These are phyloP conservation scores for Drosophila willistoni DNA, from an alignment of 1,140 invertebrate genomes.

Conservation along the genomic window DNA sequence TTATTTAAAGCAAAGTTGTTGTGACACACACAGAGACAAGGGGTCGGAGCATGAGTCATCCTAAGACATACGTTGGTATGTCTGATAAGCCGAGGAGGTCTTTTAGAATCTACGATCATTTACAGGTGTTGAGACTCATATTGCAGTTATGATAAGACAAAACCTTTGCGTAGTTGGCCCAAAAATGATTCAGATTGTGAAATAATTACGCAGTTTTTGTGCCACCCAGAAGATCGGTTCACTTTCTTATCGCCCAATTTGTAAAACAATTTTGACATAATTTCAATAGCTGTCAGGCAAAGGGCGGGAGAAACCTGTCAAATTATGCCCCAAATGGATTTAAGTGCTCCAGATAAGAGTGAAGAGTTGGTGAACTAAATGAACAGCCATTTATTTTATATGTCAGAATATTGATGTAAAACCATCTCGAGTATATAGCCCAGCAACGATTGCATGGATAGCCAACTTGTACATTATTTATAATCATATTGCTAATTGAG, in stretches of 20 bases:
- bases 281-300: neutral
- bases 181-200: constrained; percentile 12
- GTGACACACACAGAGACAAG: neutral
- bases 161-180: neutral
- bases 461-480: neutral
- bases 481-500: neutral
- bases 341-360: neutral
- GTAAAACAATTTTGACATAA: constrained; percentile 12
- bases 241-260: constrained; percentile 2
- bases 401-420: too few species aligned
- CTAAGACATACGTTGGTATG: neutral
- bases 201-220: neutral
- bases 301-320: neutral
- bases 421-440: too few species aligned
- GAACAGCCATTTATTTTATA: too few species aligned
- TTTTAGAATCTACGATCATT: neutral
- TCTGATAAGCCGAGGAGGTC: neutral
- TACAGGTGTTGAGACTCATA: constrained; percentile 20
- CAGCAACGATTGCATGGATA: neutral
- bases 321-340: neutral
- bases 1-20: neutral
- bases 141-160: constrained; percentile 28
- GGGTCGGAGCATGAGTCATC: neutral
- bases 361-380: neutral
- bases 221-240: neutral